Percentiles rank a stretch among this genome's conserved stretches.
Evolutionary conservation across 2,113 vertebrate species (phyloP).

Genomic region (Tragulus kanchil): DNA sequence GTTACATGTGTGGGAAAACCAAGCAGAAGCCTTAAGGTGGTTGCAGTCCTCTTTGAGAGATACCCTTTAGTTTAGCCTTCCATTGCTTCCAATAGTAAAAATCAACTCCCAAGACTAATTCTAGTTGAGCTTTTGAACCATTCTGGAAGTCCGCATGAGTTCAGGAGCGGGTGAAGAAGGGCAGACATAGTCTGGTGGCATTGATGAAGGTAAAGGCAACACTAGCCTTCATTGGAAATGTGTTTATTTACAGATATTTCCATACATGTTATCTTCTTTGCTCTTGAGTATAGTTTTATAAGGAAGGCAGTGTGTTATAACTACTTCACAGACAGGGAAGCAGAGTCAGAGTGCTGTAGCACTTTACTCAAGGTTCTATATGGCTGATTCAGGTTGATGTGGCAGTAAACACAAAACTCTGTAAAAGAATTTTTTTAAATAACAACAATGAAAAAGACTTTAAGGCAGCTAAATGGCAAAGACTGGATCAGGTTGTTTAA

Average conservation of each 20-base stretch:
- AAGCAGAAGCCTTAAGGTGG: not conserved
- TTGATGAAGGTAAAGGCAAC: not conserved
- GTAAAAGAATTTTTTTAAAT: too few relatives aligned
- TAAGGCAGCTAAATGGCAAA: too few relatives aligned
- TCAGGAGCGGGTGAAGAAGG: not conserved
- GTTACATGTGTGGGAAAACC: not conserved
- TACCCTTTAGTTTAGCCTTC: not conserved
- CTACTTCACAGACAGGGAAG: not conserved
- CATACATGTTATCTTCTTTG: not conserved
- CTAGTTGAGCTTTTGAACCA: not conserved
- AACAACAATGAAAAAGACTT: too few relatives aligned
- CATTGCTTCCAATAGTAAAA: not conserved
- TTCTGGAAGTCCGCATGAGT: not conserved
- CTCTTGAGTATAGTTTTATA: not conserved
- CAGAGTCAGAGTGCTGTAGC: not conserved
- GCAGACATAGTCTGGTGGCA: not conserved
- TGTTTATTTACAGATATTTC: slow-evolving; percentile 36
- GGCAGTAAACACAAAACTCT: too few relatives aligned
- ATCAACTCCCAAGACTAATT: not conserved
- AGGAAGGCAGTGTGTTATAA: not conserved
- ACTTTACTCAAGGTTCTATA: too few relatives aligned
- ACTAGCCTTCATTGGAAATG: not conserved
- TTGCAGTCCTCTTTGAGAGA: not conserved
- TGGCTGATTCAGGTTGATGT: too few relatives aligned
- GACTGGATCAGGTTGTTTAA: not conserved